Evolutionary conservation across 35 echinoderm and acorn worm genomes (phyloP).

Genomic region (Holothuria glaberrima): DNA sequence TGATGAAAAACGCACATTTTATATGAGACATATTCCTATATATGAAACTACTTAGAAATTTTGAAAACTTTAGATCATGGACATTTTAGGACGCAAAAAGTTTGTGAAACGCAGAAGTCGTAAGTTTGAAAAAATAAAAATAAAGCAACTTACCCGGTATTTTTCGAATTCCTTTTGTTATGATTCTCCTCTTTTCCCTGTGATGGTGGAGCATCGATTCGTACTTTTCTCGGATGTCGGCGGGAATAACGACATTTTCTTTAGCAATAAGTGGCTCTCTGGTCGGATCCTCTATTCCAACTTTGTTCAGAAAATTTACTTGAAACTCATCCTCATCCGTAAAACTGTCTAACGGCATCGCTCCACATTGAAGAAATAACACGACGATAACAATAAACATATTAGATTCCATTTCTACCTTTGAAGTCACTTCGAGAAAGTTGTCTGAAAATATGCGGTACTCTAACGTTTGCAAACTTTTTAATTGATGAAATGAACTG

Average conservation of each 20-base stretch:
- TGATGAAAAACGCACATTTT: too few species aligned
- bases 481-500: background rate
- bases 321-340: conserved; percentile 34
- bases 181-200: conserved; percentile 48
- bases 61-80: too few species aligned
- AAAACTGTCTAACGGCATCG: background rate
- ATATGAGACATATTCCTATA: too few species aligned
- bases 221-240: conserved; percentile 67
- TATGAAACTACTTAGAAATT: too few species aligned
- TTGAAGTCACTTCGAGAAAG: too few species aligned
- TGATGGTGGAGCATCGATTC: conserved; percentile 71
- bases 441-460: background rate
- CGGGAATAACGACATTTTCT: conserved; percentile 74
- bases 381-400: background rate
- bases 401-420: background rate
- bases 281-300: conserved; percentile 69
- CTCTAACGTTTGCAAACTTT: background rate
- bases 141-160: conserved; percentile 73
- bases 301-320: conserved; percentile 62
- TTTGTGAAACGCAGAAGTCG: too few species aligned
- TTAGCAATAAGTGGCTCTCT: conserved; percentile 41
- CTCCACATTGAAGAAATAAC: background rate
- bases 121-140: too few species aligned
- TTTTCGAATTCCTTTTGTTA: conserved; percentile 81
- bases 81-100: too few species aligned